phyloP scores from a whole-genome alignment of 2,113 vertebrate species.

The Jaculus jaculus region DNA sequence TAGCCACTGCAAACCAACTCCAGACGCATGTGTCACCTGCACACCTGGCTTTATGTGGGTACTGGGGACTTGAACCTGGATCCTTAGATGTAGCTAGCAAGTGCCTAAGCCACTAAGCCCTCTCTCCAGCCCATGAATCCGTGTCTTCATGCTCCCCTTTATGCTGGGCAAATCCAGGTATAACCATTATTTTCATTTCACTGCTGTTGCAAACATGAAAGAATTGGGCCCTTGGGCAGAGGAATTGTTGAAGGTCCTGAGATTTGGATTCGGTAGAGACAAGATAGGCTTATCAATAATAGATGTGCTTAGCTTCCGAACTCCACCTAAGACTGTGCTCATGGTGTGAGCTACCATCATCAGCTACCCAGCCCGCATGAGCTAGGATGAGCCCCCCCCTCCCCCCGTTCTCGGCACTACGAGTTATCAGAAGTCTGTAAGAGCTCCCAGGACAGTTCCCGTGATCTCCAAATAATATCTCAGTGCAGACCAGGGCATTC shows the following conservation, averaged over 20 bases:
- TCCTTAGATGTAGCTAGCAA: too few relatives aligned
- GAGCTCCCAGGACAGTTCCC: background rate
- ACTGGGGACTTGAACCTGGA: too few relatives aligned
- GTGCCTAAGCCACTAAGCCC: too few relatives aligned
- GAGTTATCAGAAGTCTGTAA: background rate
- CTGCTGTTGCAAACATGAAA: constrained; percentile 26
- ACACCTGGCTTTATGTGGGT: too few relatives aligned
- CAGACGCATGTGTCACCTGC: too few relatives aligned
- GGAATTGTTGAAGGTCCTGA: background rate
- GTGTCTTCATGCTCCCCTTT: background rate
- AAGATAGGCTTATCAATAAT: background rate
- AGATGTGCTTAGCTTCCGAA: background rate
- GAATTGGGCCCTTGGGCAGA: background rate
- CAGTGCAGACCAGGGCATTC: background rate
- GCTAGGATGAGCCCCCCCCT: too few relatives aligned
- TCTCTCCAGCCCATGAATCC: too few relatives aligned
- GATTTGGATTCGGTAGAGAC: background rate
- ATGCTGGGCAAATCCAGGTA: constrained; percentile 8
- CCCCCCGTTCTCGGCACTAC: background rate
- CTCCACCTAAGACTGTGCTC: background rate
- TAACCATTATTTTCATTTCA: background rate
- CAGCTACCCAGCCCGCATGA: background rate
- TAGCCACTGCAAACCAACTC: too few relatives aligned
- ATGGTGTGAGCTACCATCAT: too few relatives aligned
- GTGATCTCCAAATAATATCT: constrained; percentile 1